Conservation (phyloP, 2,797 vertebrate species). For the Betta splendens region DNA sequence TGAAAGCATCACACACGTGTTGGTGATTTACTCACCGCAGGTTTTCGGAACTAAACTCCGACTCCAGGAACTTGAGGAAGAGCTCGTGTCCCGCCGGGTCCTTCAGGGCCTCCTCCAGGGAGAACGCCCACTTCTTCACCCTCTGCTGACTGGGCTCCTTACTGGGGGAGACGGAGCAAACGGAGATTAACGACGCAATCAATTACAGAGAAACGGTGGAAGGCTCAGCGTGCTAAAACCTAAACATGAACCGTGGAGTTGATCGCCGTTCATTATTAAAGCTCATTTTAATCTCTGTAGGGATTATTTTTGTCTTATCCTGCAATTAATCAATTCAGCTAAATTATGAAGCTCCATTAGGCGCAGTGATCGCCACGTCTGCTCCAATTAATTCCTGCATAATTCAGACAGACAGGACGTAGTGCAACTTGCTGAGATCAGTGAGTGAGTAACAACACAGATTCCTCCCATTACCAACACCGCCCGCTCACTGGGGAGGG, state of each 20-base stretch:
- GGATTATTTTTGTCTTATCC: conserved; percentile 33
- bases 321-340: conserved; percentile 57
- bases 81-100: conserved; percentile 93
- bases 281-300: conserved; percentile 32
- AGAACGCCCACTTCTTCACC: conserved; percentile 97
- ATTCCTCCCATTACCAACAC: too few relatives aligned
- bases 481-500: too few relatives aligned
- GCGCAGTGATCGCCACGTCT: conserved; percentile 48
- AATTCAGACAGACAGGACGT: conserved; percentile 36
- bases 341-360: conserved; percentile 66
- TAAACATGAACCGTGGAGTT: too few relatives aligned
- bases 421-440: conserved; percentile 19
- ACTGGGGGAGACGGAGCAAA: conserved; percentile 72
- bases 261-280: too few relatives aligned
- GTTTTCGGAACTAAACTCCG: conserved; percentile 98
- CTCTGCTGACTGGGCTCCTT: conserved; percentile 95
- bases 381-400: conserved; percentile 51
- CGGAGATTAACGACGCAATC: conserved; percentile 1
- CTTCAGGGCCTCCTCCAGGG: conserved; percentile 93
- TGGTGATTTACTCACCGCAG: conserved; percentile 89
- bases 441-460: neutral
- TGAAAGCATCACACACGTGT: too few relatives aligned
- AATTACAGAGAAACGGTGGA: conserved; percentile 1
- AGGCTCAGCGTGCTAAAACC: neutral
- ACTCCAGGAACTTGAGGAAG: conserved; percentile 96